phyloP scores from a whole-genome alignment of 2,888 invertebrate genomes.

The Nomada hirtipes region DNA sequence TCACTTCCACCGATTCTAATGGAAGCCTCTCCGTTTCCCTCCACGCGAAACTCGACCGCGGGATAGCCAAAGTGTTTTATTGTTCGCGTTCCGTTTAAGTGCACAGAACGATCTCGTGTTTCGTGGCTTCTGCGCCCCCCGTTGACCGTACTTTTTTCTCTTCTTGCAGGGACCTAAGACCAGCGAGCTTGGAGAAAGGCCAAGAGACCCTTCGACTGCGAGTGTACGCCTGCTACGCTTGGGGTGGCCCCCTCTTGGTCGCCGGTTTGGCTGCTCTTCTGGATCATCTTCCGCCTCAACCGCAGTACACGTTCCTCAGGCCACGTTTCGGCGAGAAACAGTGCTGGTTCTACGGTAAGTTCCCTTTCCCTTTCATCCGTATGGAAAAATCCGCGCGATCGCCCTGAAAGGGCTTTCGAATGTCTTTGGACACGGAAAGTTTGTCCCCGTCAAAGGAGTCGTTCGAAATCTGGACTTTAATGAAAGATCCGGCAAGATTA shows the following conservation, averaged over 20 bases:
- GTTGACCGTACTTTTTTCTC: conserved; percentile 39
- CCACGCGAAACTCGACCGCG: conserved; percentile 28
- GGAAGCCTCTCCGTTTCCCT: conserved; percentile 22
- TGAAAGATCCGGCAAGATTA: conserved; percentile 7
- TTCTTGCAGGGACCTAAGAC: conserved; percentile 90
- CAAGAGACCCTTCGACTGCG: conserved; percentile 93
- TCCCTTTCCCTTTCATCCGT: conserved; percentile 1
- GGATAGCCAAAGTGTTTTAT: conserved; percentile 60
- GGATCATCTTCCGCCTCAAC: conserved; percentile 88
- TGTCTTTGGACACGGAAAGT: neutral
- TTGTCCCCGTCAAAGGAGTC: conserved; percentile 6
- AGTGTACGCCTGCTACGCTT: conserved; percentile 93
- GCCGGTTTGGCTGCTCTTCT: conserved; percentile 90
- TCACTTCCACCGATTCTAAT: conserved; percentile 47
- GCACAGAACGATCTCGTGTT: conserved; percentile 57
- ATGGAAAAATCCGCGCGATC: neutral
- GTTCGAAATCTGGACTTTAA: conserved; percentile 31
- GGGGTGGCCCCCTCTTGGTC: conserved; percentile 93
- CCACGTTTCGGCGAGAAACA: conserved; percentile 92
- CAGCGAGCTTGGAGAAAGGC: conserved; percentile 93
- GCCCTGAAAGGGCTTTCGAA: neutral
- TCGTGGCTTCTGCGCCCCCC: conserved; percentile 30
- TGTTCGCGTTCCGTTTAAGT: conserved; percentile 60
- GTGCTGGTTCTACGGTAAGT: conserved; percentile 94
- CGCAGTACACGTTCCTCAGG: conserved; percentile 87